Percentiles rank a stretch among this genome's conserved stretches.
Conservation (phyloP, 2,113 vertebrate genomes). For the Cinclus cinclus region DNA sequence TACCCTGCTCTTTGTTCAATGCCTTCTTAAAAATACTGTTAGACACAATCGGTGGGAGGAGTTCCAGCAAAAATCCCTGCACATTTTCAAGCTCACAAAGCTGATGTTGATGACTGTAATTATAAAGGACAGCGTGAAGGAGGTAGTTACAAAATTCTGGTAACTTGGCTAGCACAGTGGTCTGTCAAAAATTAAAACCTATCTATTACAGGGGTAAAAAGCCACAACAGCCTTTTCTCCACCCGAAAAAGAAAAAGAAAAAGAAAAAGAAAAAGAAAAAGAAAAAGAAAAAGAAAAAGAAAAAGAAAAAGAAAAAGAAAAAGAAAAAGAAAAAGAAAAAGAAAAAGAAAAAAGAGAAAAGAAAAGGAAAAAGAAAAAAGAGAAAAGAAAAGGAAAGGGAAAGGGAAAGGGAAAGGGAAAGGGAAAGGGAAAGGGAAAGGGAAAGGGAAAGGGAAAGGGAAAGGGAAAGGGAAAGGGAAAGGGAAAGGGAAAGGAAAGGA, state of each 20-base stretch:
- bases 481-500: too few species aligned
- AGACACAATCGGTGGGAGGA: not conserved
- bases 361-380: too few species aligned
- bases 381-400: too few species aligned
- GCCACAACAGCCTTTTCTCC: not conserved
- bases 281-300: too few species aligned
- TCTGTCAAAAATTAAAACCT: not conserved
- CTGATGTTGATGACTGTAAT: not conserved
- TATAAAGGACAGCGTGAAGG: not conserved
- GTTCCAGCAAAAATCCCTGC: not conserved
- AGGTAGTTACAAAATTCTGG: not conserved
- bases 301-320: too few species aligned
- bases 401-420: too few species aligned
- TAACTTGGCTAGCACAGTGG: not conserved
- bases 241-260: not conserved
- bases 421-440: too few species aligned
- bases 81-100: not conserved
- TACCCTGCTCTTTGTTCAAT: not conserved
- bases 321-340: not conserved
- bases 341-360: too few species aligned
- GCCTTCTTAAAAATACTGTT: not conserved
- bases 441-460: too few species aligned
- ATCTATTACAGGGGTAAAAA: not conserved
- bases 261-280: too few species aligned
- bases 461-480: too few species aligned